Conservation (phyloP, 2,888 invertebrate species). For the Nomada ferruginata region DNA sequence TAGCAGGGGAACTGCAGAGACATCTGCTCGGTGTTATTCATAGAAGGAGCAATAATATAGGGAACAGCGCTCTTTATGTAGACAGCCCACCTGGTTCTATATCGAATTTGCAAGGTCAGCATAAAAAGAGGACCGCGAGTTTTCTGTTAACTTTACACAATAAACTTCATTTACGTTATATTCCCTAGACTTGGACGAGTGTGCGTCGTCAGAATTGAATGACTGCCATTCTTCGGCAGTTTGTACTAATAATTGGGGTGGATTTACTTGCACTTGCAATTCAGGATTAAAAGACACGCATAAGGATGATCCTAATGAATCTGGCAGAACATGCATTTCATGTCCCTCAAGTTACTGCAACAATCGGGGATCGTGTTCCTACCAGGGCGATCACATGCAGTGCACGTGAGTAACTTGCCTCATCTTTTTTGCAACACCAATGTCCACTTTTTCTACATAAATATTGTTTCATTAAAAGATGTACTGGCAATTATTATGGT, state of each 20-base stretch:
- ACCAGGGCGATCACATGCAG: conserved; percentile 89
- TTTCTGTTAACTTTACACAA: not conserved
- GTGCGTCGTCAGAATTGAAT: conserved; percentile 91
- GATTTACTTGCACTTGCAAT: conserved; percentile 91
- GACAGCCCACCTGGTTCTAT: conserved; percentile 92
- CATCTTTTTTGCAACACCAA: not conserved
- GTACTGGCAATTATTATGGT: conserved; percentile 95
- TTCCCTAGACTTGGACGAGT: conserved; percentile 92
- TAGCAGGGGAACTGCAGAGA: conserved; percentile 92
- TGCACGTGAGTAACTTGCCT: conserved; percentile 88
- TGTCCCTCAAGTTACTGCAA: conserved; percentile 93
- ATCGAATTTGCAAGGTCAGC: conserved; percentile 88
- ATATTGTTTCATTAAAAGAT: conserved; percentile 85
- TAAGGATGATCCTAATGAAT: conserved; percentile 87
- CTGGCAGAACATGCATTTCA: conserved; percentile 91
- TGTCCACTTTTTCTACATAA: not conserved
- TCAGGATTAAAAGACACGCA: conserved; percentile 91
- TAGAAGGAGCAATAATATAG: conserved; percentile 93
- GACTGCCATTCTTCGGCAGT: conserved; percentile 92
- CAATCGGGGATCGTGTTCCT: conserved; percentile 93
- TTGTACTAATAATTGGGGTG: conserved; percentile 94
- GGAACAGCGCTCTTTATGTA: conserved; percentile 93
- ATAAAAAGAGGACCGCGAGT: not conserved
- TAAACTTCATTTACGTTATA: not conserved
- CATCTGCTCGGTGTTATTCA: conserved; percentile 94